Percentiles rank a stretch among this genome's conserved stretches.
Evolutionary conservation across 2,797 vertebrate species (phyloP).

Genomic region (Monodelphis domestica): DNA sequence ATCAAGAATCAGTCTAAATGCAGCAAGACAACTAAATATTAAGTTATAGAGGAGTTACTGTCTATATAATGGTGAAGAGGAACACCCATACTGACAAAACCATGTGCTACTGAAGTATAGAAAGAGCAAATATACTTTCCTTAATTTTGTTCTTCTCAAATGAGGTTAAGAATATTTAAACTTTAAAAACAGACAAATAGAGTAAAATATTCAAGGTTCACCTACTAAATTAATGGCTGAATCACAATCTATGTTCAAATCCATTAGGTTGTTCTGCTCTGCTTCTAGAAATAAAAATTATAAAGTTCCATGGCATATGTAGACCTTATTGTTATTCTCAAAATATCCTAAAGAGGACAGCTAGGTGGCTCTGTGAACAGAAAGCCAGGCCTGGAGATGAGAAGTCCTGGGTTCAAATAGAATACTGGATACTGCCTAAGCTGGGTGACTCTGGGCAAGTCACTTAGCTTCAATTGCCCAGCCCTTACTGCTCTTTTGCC

Average conservation of each 20-base stretch:
- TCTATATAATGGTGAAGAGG: not conserved
- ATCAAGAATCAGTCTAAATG: not conserved
- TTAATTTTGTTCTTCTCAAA: constrained; percentile 20
- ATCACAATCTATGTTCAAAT: not conserved
- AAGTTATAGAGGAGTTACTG: not conserved
- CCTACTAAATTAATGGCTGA: constrained; percentile 23
- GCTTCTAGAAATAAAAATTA: constrained; percentile 27
- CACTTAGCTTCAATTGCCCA: no score
- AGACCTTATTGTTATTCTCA: constrained; percentile 22
- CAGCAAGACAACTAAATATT: not conserved
- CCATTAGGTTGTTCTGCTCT: constrained; percentile 39
- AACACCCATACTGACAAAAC: not conserved
- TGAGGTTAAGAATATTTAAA: not conserved
- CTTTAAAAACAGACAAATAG: constrained; percentile 43
- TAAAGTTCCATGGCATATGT: constrained; percentile 19
- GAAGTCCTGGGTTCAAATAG: no score
- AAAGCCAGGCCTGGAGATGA: no score
- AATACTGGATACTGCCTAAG: no score
- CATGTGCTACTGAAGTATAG: not conserved
- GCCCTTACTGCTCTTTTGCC: no score
- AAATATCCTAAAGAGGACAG: not conserved
- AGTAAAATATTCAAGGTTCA: constrained; percentile 29
- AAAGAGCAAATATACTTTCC: constrained; percentile 36
- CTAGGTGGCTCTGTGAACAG: no score
- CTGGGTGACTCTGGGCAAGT: no score